phyloP scores from a whole-genome alignment of 2,888 invertebrate species.

The Mythimna ferrago region DNA sequence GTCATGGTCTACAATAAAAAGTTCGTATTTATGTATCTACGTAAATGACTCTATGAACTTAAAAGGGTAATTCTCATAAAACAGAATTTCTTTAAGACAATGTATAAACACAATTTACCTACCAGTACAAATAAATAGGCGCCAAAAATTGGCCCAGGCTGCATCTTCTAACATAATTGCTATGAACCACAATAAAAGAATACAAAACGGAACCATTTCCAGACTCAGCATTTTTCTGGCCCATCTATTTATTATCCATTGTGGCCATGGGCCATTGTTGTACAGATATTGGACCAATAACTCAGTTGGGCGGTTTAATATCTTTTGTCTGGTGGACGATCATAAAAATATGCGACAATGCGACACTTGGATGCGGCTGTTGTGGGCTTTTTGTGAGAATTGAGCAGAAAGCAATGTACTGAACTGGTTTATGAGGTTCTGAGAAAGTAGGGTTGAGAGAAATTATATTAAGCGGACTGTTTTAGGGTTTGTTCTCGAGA shows the following conservation, averaged over 20 bases:
- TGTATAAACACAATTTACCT: constrained; percentile 35
- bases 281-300: constrained; percentile 84
- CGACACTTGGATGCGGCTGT: constrained; percentile 52
- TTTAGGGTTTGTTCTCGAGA: not conserved
- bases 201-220: constrained; percentile 63
- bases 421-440: constrained; percentile 17
- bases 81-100: constrained; percentile 7
- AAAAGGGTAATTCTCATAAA: constrained; percentile 8
- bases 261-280: constrained; percentile 77
- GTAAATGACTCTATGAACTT: not conserved
- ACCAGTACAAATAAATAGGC: constrained; percentile 27
- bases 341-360: constrained; percentile 66
- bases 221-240: constrained; percentile 60
- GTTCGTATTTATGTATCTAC: not conserved
- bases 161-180: constrained; percentile 51
- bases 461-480: not conserved
- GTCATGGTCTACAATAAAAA: not conserved
- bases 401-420: constrained; percentile 17
- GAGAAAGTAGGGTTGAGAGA: not conserved
- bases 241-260: constrained; percentile 80
- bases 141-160: constrained; percentile 24
- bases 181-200: constrained; percentile 55
- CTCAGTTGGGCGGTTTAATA: constrained; percentile 76
- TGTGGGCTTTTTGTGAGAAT: constrained; percentile 11
- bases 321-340: constrained; percentile 70